These are phyloP conservation scores for Centroberyx gerrardi DNA, from an alignment of 2,797 vertebrate genomes.

Conservation along the genomic window DNA sequence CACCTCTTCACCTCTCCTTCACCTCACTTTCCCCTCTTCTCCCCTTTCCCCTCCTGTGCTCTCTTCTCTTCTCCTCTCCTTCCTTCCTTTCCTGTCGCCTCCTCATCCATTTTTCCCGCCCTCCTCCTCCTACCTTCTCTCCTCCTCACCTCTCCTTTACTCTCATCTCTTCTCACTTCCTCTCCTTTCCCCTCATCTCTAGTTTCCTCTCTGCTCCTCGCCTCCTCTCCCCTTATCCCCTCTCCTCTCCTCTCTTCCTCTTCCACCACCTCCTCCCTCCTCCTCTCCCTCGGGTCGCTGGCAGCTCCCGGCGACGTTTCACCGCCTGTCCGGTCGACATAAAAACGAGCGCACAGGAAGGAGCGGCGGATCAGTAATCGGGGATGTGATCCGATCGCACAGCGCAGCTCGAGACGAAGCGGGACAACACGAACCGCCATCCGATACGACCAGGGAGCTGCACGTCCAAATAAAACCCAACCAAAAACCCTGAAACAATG, in stretches of 20 bases:
- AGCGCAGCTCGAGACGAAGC: background rate
- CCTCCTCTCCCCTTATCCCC: background rate
- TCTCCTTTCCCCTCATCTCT: background rate
- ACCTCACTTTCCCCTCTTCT: background rate
- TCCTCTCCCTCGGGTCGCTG: background rate
- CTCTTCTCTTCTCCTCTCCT: background rate
- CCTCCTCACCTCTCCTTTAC: background rate
- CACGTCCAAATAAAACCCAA: background rate
- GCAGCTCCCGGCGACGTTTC: constrained; percentile 26
- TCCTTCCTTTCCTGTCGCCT: no score
- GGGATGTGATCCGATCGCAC: constrained; percentile 25
- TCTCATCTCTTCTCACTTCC: background rate
- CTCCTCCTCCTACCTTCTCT: background rate
- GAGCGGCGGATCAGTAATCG: background rate
- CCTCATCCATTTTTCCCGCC: background rate
- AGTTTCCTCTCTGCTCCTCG: constrained; percentile 5
- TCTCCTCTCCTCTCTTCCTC: background rate
- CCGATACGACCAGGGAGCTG: no score
- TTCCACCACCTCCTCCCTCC: background rate
- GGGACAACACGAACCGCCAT: background rate
- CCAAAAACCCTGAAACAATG: background rate
- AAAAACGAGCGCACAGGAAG: constrained; percentile 17
- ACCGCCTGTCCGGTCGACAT: constrained; percentile 22
- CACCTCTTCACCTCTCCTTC: no score
- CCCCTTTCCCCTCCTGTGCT: no score